Evolutionary conservation across 2,113 vertebrate genomes (phyloP).

Genomic region (Vidua macroura): DNA sequence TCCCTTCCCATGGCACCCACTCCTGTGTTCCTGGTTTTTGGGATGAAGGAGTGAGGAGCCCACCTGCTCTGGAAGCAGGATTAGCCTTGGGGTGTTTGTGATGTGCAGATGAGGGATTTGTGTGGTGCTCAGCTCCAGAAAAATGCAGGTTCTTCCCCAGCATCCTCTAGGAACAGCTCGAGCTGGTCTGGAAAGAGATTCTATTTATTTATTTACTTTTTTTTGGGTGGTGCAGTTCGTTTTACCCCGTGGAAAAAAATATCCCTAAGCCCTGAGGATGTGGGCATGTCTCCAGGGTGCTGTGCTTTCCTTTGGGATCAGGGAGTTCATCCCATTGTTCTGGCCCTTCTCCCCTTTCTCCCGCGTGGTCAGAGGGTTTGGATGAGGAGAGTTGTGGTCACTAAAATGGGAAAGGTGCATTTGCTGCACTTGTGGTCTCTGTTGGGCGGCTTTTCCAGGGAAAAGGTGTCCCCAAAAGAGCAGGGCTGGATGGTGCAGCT

Average conservation of each 20-base stretch:
- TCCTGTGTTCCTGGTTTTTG: background rate
- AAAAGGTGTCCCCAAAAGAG: background rate
- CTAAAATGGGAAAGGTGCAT: background rate
- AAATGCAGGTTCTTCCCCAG: background rate
- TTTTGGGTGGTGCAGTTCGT: background rate
- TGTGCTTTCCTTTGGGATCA: background rate
- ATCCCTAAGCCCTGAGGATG: background rate
- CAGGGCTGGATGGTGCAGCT: background rate
- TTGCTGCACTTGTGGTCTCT: fast-evolving
- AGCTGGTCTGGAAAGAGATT: background rate
- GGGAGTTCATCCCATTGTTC: fast-evolving
- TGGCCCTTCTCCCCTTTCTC: background rate
- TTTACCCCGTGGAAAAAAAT: background rate
- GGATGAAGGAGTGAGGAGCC: background rate
- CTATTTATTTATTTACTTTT: background rate
- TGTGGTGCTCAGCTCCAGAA: background rate
- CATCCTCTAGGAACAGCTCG: background rate
- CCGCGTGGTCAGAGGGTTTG: background rate
- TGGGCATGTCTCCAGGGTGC: no score
- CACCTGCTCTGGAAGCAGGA: background rate
- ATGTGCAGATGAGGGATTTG: background rate
- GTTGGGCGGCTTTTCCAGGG: fast-evolving
- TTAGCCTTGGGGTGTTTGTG: no score
- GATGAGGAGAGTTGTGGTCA: no score
- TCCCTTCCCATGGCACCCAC: fast-evolving